Evolutionary conservation across 2,113 vertebrate genomes (phyloP).

Genomic region (Pelvicachromis taeniatus): DNA sequence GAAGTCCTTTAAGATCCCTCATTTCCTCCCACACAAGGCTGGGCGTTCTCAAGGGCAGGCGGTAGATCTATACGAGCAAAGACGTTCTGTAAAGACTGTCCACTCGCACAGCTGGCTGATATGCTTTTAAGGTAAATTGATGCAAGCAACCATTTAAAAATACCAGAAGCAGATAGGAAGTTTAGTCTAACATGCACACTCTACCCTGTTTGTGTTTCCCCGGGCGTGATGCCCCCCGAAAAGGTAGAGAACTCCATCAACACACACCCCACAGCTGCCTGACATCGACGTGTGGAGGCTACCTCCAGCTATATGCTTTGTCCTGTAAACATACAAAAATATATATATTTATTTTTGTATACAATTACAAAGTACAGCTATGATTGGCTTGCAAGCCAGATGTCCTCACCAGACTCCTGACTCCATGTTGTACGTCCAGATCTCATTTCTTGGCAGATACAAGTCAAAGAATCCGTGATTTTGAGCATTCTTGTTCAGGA

Average conservation of each 20-base stretch:
- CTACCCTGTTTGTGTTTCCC: constrained; percentile 91
- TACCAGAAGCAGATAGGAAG: not conserved
- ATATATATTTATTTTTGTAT: not conserved
- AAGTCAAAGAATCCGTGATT: constrained; percentile 84
- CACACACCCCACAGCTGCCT: constrained; percentile 89
- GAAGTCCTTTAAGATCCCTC: constrained; percentile 82
- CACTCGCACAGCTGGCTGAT: not conserved
- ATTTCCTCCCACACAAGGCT: constrained; percentile 89
- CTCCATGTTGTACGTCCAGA: constrained; percentile 96
- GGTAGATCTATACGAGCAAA: constrained; percentile 81
- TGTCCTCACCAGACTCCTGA: constrained; percentile 83
- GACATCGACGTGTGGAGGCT: constrained; percentile 92
- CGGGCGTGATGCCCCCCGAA: constrained; percentile 92
- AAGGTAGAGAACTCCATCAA: constrained; percentile 88
- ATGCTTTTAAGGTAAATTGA: not conserved
- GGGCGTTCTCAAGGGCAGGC: constrained; percentile 79
- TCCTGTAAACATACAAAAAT: constrained; percentile 67
- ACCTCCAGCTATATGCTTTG: constrained; percentile 80
- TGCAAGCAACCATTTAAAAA: not conserved
- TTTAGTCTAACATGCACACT: not conserved
- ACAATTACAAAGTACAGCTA: not conserved
- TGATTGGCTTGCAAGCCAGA: not conserved
- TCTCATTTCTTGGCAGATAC: constrained; percentile 90
- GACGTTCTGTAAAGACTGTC: not conserved
- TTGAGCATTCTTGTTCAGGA: constrained; percentile 80